phyloP scores from a whole-genome alignment of 2,888 invertebrate genomes.

The Marasmarcha lunaedactyla region DNA sequence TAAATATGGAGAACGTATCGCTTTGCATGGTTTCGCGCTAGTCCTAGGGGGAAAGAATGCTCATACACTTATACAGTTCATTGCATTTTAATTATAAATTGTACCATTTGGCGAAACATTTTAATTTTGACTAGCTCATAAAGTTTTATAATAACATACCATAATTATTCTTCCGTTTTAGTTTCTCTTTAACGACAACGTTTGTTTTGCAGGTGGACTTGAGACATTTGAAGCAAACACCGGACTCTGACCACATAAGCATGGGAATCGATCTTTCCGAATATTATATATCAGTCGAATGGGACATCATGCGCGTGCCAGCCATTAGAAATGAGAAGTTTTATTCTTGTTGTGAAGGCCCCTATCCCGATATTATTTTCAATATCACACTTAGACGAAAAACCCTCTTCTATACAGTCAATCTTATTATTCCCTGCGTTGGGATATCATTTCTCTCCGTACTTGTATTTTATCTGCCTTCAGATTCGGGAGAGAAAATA shows the following conservation, averaged over 20 bases:
- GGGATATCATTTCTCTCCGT: constrained; percentile 97
- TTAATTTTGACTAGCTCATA: no score
- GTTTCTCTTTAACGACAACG: no score
- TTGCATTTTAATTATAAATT: no score
- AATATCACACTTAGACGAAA: constrained; percentile 94
- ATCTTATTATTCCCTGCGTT: constrained; percentile 96
- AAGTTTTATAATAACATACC: no score
- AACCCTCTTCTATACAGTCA: constrained; percentile 97
- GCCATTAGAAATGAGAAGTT: constrained; percentile 91
- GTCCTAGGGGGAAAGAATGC: no score
- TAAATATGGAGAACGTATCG: no score
- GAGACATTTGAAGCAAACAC: constrained; percentile 87
- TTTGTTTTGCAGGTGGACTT: constrained; percentile 80
- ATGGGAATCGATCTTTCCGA: constrained; percentile 93
- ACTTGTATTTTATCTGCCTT: constrained; percentile 96
- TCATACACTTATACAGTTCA: no score
- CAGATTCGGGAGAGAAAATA: constrained; percentile 97
- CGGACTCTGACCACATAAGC: constrained; percentile 88
- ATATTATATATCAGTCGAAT: constrained; percentile 97
- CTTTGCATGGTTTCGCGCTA: no score
- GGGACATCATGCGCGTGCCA: constrained; percentile 96
- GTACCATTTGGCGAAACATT: no score
- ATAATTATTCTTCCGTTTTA: no score
- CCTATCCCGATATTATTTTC: constrained; percentile 97
- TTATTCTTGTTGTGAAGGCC: constrained; percentile 97